Evolutionary conservation across 1,140 invertebrate genomes (phyloP).

Genomic region (Cyclargus thomasi): DNA sequence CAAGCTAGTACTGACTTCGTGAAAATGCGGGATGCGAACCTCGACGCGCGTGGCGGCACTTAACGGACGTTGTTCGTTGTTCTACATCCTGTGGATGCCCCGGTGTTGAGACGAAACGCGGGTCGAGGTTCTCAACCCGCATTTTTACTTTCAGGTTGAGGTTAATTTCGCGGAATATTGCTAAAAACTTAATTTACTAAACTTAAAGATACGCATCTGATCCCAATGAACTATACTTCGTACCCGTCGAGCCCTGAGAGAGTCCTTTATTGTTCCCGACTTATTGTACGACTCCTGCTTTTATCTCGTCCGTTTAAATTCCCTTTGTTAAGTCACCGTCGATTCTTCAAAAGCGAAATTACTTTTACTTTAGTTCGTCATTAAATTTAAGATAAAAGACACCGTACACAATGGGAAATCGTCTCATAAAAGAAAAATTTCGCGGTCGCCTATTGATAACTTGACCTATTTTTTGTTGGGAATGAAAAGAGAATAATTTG

Average conservation of each 20-base stretch:
- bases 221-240: too few relatives aligned
- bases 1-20: too few relatives aligned
- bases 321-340: constrained; percentile 6
- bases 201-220: too few relatives aligned
- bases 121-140: too few relatives aligned
- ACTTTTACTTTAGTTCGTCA: constrained; percentile 8
- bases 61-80: too few relatives aligned
- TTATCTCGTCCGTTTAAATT: constrained; percentile 10
- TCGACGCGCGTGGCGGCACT: too few relatives aligned
- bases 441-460: neutral
- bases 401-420: neutral
- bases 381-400: neutral
- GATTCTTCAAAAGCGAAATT: constrained; percentile 13
- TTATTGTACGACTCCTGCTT: neutral
- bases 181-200: too few relatives aligned
- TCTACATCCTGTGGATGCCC: too few relatives aligned
- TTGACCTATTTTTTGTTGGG: neutral
- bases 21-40: too few relatives aligned
- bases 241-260: neutral
- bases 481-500: neutral
- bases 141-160: too few relatives aligned
- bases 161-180: too few relatives aligned
- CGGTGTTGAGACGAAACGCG: too few relatives aligned
- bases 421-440: neutral
- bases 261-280: neutral